Evolutionary conservation across 64 coral and sea anemone species (phyloP).

Genomic region (Dendrophyllia cribrosa): DNA sequence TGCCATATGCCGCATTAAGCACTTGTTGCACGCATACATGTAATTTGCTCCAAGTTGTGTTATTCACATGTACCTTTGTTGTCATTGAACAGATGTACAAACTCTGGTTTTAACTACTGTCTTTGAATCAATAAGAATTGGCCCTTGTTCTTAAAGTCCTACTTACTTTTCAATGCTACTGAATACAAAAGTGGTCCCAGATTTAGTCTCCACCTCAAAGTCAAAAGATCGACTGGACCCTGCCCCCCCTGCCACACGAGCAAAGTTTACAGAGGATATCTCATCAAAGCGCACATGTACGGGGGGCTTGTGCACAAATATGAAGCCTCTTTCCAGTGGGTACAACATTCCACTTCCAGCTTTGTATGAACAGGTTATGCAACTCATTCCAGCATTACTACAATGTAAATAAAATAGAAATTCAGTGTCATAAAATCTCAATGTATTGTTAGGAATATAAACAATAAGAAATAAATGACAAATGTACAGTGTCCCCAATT

Average conservation of each 20-base stretch:
- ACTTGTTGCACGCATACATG: too few relatives aligned
- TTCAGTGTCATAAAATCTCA: neutral
- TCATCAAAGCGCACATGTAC: slow-evolving; percentile 97
- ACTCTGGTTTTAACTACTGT: too few relatives aligned
- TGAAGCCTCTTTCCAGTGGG: slow-evolving; percentile 96
- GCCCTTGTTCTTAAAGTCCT: too few relatives aligned
- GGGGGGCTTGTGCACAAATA: slow-evolving; percentile 97
- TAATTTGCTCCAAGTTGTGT: too few relatives aligned
- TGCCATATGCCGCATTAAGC: too few relatives aligned
- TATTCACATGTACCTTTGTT: too few relatives aligned
- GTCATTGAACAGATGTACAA: too few relatives aligned
- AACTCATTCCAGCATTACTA: slow-evolving; percentile 80
- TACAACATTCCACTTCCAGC: slow-evolving; percentile 97
- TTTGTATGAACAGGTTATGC: slow-evolving; percentile 91
- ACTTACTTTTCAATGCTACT: slow-evolving; percentile 99
- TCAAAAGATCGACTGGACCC: slow-evolving; percentile 98
- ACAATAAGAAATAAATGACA: neutral
- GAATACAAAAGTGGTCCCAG: slow-evolving; percentile 87
- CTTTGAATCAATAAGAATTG: too few relatives aligned
- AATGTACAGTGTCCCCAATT: too few relatives aligned
- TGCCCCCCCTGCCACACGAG: slow-evolving; percentile 91
- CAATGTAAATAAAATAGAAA: neutral
- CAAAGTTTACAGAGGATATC: slow-evolving; percentile 96
- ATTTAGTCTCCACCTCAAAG: slow-evolving; percentile 95
- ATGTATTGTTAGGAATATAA: neutral